Evolutionary conservation across 2,797 vertebrate species (phyloP).

Genomic region (Acanthurus lineatus): DNA sequence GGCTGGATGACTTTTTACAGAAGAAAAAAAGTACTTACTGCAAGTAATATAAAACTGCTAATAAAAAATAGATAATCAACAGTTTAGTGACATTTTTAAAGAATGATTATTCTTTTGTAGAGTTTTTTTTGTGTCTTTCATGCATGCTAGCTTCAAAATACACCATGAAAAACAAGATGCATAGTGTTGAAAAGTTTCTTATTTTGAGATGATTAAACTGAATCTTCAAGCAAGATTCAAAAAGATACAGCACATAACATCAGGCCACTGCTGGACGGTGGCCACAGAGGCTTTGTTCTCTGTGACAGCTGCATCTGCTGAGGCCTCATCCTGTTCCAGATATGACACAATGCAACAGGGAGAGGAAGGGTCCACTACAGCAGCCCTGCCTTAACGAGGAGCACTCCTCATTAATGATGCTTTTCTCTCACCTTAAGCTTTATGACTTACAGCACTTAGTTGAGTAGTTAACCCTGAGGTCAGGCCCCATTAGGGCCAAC

Average conservation of each 20-base stretch:
- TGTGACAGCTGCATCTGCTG: slow-evolving; percentile 29
- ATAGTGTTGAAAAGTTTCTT: not conserved
- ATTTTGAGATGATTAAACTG: not conserved
- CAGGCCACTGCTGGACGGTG: slow-evolving; percentile 22
- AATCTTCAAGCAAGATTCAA: not conserved
- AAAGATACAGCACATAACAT: slow-evolving; percentile 1
- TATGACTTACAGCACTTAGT: slow-evolving; percentile 69
- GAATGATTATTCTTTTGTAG: not conserved
- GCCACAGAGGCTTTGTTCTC: not conserved
- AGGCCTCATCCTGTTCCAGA: slow-evolving; percentile 34
- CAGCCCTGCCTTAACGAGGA: slow-evolving; percentile 21
- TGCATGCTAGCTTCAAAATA: not conserved
- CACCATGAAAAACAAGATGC: too few relatives aligned
- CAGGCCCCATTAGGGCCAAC: slow-evolving; percentile 21
- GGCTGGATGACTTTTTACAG: slow-evolving; percentile 36
- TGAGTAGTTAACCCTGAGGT: slow-evolving; percentile 67
- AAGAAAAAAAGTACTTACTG: slow-evolving; percentile 28
- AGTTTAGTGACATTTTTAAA: not conserved
- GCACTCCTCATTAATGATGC: slow-evolving; percentile 37
- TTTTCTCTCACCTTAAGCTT: slow-evolving; percentile 60
- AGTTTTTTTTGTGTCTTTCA: not conserved
- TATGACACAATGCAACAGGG: slow-evolving; percentile 42
- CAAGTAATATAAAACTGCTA: not conserved
- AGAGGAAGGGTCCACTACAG: slow-evolving; percentile 11
- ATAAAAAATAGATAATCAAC: not conserved